phyloP scores from a whole-genome alignment of 2,888 invertebrate genomes.

The Muschampia plurimacula region DNA sequence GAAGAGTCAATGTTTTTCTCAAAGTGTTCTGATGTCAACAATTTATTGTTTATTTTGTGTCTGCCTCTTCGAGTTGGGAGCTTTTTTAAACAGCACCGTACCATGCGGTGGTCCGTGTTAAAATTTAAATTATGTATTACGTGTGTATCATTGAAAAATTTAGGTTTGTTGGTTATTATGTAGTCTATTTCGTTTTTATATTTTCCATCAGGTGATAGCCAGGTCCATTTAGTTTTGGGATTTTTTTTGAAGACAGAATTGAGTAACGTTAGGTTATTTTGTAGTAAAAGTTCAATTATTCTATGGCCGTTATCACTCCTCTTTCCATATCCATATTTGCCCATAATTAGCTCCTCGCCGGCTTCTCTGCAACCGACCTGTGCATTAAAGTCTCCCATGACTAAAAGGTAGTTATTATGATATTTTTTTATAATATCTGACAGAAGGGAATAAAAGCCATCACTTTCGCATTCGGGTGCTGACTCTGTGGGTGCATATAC shows the following conservation, averaged over 20 bases:
- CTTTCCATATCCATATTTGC: neutral
- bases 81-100: neutral
- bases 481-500: slow-evolving; percentile 42
- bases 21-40: neutral
- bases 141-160: neutral
- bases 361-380: neutral
- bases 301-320: slow-evolving; percentile 3
- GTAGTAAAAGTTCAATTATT: neutral
- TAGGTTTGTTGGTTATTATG: slow-evolving; percentile 3
- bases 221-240: slow-evolving; percentile 5
- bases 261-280: neutral
- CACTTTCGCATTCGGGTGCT: slow-evolving; percentile 6
- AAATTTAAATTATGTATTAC: slow-evolving; percentile 7
- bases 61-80: neutral
- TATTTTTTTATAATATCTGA: slow-evolving; percentile 1
- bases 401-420: neutral
- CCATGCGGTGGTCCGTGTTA: slow-evolving; percentile 5
- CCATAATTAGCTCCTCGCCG: neutral
- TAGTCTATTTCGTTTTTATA: slow-evolving; percentile 15
- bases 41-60: neutral
- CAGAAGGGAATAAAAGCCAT: slow-evolving; percentile 7
- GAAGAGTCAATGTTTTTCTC: too few species aligned
- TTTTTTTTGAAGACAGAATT: slow-evolving; percentile 9
- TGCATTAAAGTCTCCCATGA: slow-evolving; percentile 21
- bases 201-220: slow-evolving; percentile 15